A percentile compares a stretch with the other conserved stretches of the same genome.
Conservation (phyloP, 2,797 vertebrate genomes). For the Mormyrops boulengeri region DNA sequence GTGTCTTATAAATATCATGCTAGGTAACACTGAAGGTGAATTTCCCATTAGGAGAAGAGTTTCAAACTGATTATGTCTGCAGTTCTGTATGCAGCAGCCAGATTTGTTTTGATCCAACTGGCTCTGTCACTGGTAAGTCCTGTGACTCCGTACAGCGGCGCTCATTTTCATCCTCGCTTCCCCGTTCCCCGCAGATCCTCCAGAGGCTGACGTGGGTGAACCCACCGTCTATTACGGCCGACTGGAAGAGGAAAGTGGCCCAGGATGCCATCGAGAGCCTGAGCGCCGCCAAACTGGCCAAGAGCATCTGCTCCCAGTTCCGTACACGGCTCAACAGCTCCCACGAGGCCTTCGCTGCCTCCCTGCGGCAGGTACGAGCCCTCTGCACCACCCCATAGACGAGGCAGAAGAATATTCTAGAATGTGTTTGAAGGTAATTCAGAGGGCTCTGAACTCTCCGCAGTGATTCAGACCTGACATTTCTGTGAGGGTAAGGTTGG, state of each 20-base stretch:
- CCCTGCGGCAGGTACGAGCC: constrained; percentile 76
- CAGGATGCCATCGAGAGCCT: constrained; percentile 97
- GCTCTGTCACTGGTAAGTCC: neutral
- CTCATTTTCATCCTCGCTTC: neutral
- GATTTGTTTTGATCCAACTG: neutral
- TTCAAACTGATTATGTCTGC: neutral
- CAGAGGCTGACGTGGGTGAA: constrained; percentile 90
- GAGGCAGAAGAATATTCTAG: neutral
- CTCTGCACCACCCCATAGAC: neutral
- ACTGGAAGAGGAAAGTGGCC: constrained; percentile 95
- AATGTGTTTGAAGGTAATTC: neutral
- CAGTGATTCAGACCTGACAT: neutral
- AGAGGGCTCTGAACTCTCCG: neutral
- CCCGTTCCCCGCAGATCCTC: constrained; percentile 69
- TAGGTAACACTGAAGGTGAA: neutral
- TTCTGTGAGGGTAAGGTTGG: neutral
- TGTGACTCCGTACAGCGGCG: neutral
- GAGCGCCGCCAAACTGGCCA: constrained; percentile 89
- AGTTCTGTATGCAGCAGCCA: neutral
- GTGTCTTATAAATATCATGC: neutral
- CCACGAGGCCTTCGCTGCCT: constrained; percentile 90
- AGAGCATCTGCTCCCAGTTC: constrained; percentile 97
- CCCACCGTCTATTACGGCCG: constrained; percentile 80
- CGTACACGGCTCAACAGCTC: constrained; percentile 89
- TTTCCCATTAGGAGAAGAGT: neutral